Conservation (phyloP, 37 sponge, comb jelly and placozoan genomes). For the Cliona cf. orientalis region DNA sequence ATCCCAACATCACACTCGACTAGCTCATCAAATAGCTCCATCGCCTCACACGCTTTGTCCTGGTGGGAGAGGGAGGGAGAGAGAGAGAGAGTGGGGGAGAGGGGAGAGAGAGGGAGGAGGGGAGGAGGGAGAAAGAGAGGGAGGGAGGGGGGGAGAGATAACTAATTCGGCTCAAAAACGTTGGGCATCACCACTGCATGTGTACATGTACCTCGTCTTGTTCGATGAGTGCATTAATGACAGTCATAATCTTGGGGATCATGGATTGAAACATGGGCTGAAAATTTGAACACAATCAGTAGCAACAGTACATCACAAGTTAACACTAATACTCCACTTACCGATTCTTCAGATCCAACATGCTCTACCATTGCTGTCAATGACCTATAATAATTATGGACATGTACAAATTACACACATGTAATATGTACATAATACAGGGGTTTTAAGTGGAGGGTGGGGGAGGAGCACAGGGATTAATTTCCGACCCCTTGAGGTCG, state of each 20-base stretch:
- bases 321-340: conserved; percentile 7
- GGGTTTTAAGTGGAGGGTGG: background rate
- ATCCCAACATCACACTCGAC: conserved; percentile 90
- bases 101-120: background rate
- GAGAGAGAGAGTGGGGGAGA: background rate
- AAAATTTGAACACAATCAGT: background rate
- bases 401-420: background rate
- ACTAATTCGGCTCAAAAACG: too few relatives aligned
- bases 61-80: conserved; percentile 1
- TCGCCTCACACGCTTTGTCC: conserved; percentile 93
- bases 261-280: conserved; percentile 64
- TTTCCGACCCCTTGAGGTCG: background rate
- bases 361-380: conserved; percentile 84
- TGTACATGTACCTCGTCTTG: conserved; percentile 68
- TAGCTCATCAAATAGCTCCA: conserved; percentile 98
- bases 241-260: conserved; percentile 64
- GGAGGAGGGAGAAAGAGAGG: background rate
- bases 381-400: conserved; percentile 37
- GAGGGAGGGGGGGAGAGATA: too few relatives aligned
- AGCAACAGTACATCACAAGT: background rate
- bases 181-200: too few relatives aligned
- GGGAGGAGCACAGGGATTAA: too few relatives aligned
- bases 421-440: background rate
- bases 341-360: conserved; percentile 65
- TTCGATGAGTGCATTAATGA: conserved; percentile 37